These are phyloP conservation scores for Eristalis arbustorum DNA, from an alignment of 2,888 invertebrate species.

Conservation along the genomic window DNA sequence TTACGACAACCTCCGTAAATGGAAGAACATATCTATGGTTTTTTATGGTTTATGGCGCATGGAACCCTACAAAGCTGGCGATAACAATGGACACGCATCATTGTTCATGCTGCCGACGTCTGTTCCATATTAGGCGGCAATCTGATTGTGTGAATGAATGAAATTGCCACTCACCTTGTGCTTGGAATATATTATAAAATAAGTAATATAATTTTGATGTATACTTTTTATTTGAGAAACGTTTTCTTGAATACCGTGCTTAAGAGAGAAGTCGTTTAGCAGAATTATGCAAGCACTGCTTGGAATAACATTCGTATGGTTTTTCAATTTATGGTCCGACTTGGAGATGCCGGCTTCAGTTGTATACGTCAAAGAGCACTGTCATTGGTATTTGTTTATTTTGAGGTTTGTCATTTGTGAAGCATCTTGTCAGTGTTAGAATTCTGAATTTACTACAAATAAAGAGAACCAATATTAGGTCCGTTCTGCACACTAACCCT, in stretches of 20 bases:
- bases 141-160: background rate
- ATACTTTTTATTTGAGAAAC: background rate
- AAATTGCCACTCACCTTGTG: background rate
- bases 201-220: background rate
- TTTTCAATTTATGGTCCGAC: too few relatives aligned
- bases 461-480: too few relatives aligned
- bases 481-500: too few relatives aligned
- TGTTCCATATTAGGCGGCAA: background rate
- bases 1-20: background rate
- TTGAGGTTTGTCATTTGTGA: too few relatives aligned
- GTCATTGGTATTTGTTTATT: too few relatives aligned
- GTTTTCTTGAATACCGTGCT: background rate
- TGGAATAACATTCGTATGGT: background rate
- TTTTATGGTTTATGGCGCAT: background rate
- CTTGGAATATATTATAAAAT: background rate
- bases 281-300: too few relatives aligned
- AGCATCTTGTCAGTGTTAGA: too few relatives aligned
- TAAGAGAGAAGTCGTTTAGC: too few relatives aligned
- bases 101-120: background rate
- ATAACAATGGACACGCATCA: background rate
- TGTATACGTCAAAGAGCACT: too few relatives aligned
- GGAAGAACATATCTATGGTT: background rate
- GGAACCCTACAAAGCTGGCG: background rate
- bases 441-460: too few relatives aligned
- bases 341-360: too few relatives aligned